Evolutionary conservation across 2,797 vertebrate species (phyloP), one percentile per base, ranked within the genome.

Genomic region (Lagocephalus sceleratus): DNA sequence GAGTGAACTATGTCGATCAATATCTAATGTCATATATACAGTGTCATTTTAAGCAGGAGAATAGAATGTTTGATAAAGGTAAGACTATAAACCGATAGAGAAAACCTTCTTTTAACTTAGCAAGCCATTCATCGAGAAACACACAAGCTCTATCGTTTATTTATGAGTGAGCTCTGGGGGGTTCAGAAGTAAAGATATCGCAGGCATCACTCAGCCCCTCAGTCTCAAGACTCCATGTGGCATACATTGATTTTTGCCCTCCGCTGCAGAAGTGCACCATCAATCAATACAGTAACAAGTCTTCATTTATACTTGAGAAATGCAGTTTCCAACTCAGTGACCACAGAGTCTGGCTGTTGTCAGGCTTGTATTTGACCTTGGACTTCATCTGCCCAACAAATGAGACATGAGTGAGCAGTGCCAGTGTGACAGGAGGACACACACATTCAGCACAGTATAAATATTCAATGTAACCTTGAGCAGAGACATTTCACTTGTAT

Each of bases 281-380:
- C 83, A 85, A 88, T 91, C 91, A 90, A 87, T 89, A 85, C 76
- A 75, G 79, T 90, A 91, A 90, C 88, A 90, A 88, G 89, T 90
- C 88, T 90, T 90, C 84, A 90, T 92, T 89, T 89, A 81, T 84
- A 75, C 75, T 85, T 83, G 71, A 83, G 79, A 89, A 86, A 87
- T 79, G 68, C 59, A 68, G 65, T 81, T 83, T 83, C 78, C 73
- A 84, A 60, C 80, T 75, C 79, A 69, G 54, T 51, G 51, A 66
- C 54, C 67, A 69, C n/a, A 17, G 58, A 70, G 64, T 79, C 69
- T 45, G 56, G 63, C 45, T 73, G 62, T 57, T 74, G 71, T 71
- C 63, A 50, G 20, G 62, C 49, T 22, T 19, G 53, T 21, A 40
- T 65, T 55, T 58, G 66, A 52, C 65, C 71, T 55, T 32, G 43